Percentiles rank a stretch among this genome's conserved stretches.
Conservation (phyloP, 1,140 invertebrate genomes). For the Bicyclus anynana region DNA sequence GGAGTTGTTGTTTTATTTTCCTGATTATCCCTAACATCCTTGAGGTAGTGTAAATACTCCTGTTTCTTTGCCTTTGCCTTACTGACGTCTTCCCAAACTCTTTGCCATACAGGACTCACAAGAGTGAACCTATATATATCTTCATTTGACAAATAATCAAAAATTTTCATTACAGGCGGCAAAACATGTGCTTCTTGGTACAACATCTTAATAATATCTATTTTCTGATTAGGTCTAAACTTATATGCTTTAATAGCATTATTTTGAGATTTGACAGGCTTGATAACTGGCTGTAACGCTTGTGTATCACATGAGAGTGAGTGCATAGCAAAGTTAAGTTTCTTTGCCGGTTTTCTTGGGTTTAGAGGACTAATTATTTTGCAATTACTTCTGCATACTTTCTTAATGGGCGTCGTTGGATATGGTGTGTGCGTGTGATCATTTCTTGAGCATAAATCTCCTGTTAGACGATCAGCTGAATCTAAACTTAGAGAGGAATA, state of each 20-base stretch:
- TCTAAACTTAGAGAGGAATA: conserved; percentile 20
- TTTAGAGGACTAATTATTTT: conserved; percentile 44
- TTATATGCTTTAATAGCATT: conserved; percentile 27
- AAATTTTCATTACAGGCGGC: conserved; percentile 57
- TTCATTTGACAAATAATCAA: conserved; percentile 55
- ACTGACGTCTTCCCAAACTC: conserved; percentile 47
- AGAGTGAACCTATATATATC: conserved; percentile 62
- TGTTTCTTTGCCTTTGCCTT: conserved; percentile 39
- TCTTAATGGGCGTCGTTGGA: conserved; percentile 63
- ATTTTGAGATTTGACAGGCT: conserved; percentile 23
- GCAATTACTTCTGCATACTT: conserved; percentile 48
- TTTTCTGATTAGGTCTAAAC: conserved; percentile 54
- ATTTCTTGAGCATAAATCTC: conserved; percentile 18
- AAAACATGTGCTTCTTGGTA: conserved; percentile 36
- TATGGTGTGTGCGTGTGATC: conserved; percentile 36
- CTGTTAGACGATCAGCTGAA: conserved; percentile 16
- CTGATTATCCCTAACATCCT: conserved; percentile 54
- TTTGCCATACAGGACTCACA: conserved; percentile 58
- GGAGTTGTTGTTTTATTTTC: conserved; percentile 43
- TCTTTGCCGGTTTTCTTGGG: conserved; percentile 45
- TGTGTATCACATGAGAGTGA: conserved; percentile 54
- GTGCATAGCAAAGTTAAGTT: conserved; percentile 56
- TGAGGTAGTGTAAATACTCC: conserved; percentile 39
- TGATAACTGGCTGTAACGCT: conserved; percentile 37
- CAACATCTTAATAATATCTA: conserved; percentile 67